Percentiles rank a stretch among this genome's conserved stretches.
These are phyloP conservation scores for Dysidea cf. avara DNA, from an alignment of 37 sponge, comb jelly and placozoan species.

Conservation along the genomic window DNA sequence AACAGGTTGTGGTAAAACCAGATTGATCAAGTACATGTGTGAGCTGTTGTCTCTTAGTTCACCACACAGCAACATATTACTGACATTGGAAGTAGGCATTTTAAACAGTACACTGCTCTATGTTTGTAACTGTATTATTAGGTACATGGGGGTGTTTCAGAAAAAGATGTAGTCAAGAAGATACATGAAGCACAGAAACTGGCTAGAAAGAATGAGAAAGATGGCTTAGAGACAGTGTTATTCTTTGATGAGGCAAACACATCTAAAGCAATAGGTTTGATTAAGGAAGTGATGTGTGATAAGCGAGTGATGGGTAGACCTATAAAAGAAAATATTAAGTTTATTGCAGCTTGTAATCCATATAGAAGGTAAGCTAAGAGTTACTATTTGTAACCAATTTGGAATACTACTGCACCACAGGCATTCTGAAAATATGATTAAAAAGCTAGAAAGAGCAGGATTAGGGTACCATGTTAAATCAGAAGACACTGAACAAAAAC, in stretches of 20 bases:
- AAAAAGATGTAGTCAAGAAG: constrained; percentile 46
- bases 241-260: constrained; percentile 99
- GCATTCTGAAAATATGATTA: constrained; percentile 61
- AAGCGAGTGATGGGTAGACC: constrained; percentile 69
- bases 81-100: constrained; percentile 51
- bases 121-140: constrained; percentile 11
- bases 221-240: constrained; percentile 69
- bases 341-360: constrained; percentile 98
- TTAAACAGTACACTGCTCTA: background rate
- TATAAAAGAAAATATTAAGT: constrained; percentile 71
- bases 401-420: background rate
- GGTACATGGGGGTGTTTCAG: constrained; percentile 90
- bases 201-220: constrained; percentile 45
- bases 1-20: constrained; percentile 88
- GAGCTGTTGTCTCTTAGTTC: constrained; percentile 30
- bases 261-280: constrained; percentile 88
- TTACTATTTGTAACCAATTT: too few species aligned
- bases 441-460: constrained; percentile 65
- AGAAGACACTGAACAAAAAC: constrained; percentile 58
- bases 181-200: constrained; percentile 56
- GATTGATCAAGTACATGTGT: constrained; percentile 45
- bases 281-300: constrained; percentile 99
- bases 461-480: constrained; percentile 60
- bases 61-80: constrained; percentile 5
- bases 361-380: constrained; percentile 62